These are phyloP conservation scores for Tachysurus fulvidraco DNA, from an alignment of 2,113 vertebrate species.

Conservation along the genomic window DNA sequence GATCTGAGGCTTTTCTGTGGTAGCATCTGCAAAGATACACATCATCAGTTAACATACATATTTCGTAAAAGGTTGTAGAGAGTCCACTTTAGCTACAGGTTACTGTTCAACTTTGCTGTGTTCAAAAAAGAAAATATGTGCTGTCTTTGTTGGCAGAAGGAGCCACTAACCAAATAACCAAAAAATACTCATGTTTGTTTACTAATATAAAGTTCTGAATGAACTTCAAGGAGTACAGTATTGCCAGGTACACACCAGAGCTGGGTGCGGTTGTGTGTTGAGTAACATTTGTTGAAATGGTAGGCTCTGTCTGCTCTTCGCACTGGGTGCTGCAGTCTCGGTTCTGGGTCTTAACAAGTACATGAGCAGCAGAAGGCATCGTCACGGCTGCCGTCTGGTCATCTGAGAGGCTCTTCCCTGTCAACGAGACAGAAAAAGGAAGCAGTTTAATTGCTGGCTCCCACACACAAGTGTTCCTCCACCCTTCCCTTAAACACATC, in stretches of 20 bases:
- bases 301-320: conserved; percentile 58
- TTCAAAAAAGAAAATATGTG: conserved; percentile 29
- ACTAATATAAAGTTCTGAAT: neutral
- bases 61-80: conserved; percentile 1
- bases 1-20: conserved; percentile 47
- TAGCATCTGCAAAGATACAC: conserved; percentile 56
- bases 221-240: neutral
- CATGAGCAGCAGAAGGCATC: conserved; percentile 51
- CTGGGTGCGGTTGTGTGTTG: conserved; percentile 37
- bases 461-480: conserved; percentile 33
- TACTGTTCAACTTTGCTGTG: conserved; percentile 44
- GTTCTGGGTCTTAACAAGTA: conserved; percentile 68
- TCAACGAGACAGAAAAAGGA: conserved; percentile 60
- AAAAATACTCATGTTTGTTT: neutral
- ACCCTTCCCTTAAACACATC: conserved; percentile 45
- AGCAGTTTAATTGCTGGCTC: conserved; percentile 56
- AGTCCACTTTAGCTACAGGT: neutral
- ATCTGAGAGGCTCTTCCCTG: conserved; percentile 74
- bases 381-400: conserved; percentile 66
- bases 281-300: conserved; percentile 16
- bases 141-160: neutral
- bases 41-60: neutral
- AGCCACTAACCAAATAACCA: neutral
- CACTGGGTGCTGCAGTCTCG: conserved; percentile 87
- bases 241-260: conserved; percentile 61